A percentile compares a stretch with the other conserved stretches of the same genome.
Conservation (phyloP, 2,888 invertebrate species). For the Euplagia quadripunctaria region DNA sequence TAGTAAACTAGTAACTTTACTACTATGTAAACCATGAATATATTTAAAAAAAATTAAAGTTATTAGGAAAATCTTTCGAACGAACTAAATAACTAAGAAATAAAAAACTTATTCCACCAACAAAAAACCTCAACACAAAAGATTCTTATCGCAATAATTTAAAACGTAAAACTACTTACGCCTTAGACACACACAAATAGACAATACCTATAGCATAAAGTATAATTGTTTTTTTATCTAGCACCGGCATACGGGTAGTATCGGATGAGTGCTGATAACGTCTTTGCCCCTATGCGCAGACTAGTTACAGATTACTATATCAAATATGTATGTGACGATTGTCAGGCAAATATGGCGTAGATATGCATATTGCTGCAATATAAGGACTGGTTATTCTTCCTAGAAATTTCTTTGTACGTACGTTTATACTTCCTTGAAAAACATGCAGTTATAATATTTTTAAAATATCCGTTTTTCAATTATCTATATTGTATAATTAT, state of each 20-base stretch:
- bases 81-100: background rate
- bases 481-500: background rate
- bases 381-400: background rate
- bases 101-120: background rate
- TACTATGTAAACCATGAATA: background rate
- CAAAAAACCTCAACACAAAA: background rate
- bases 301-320: constrained; percentile 45
- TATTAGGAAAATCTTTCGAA: background rate
- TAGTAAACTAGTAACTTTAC: background rate
- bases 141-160: constrained; percentile 21
- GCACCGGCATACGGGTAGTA: constrained; percentile 58
- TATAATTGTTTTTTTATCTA: constrained; percentile 63
- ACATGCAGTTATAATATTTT: background rate
- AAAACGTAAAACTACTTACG: constrained; percentile 25
- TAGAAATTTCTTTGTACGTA: background rate
- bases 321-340: constrained; percentile 46
- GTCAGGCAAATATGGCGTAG: constrained; percentile 21
- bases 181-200: constrained; percentile 35
- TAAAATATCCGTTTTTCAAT: background rate
- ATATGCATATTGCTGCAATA: constrained; percentile 9
- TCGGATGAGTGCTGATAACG: constrained; percentile 51
- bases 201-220: constrained; percentile 25
- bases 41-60: background rate
- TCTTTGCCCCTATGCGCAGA: constrained; percentile 45
- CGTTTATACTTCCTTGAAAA: background rate